Conservation (phyloP, 2,113 vertebrate genomes). For the Acanthisitta chloris region DNA sequence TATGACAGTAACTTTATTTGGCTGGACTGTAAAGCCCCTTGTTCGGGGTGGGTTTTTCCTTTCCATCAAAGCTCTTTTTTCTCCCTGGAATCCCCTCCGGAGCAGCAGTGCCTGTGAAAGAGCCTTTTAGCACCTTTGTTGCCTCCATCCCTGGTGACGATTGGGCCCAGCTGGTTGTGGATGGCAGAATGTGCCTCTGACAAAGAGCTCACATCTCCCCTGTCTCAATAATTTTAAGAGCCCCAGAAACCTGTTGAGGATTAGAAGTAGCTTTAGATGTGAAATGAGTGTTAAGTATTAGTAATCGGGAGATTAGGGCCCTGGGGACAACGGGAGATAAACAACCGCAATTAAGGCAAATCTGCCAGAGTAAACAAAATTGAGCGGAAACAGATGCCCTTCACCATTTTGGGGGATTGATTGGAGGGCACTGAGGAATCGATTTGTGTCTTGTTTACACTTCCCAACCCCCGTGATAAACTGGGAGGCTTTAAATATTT, state of each 20-base stretch:
- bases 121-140: constrained; percentile 97
- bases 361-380: constrained; percentile 82
- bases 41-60: background rate
- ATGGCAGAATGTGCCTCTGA: constrained; percentile 80
- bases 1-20: constrained; percentile 83
- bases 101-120: constrained; percentile 83
- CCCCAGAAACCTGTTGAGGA: constrained; percentile 82
- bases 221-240: constrained; percentile 75
- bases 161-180: constrained; percentile 85
- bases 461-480: constrained; percentile 82
- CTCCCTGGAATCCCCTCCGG: constrained; percentile 74
- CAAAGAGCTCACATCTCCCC: constrained; percentile 79
- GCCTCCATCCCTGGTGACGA: constrained; percentile 80
- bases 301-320: constrained; percentile 83
- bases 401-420: constrained; percentile 81
- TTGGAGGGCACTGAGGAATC: constrained; percentile 84
- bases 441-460: constrained; percentile 97
- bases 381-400: constrained; percentile 80
- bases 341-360: constrained; percentile 86
- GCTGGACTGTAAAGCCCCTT: constrained; percentile 73
- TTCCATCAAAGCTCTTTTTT: constrained; percentile 66
- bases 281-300: constrained; percentile 92
- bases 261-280: constrained; percentile 82
- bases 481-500: constrained; percentile 77
- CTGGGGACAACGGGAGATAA: constrained; percentile 80